phyloP scores from a whole-genome alignment of 1,140 invertebrate species.

The Oreohelix idahoensis region DNA sequence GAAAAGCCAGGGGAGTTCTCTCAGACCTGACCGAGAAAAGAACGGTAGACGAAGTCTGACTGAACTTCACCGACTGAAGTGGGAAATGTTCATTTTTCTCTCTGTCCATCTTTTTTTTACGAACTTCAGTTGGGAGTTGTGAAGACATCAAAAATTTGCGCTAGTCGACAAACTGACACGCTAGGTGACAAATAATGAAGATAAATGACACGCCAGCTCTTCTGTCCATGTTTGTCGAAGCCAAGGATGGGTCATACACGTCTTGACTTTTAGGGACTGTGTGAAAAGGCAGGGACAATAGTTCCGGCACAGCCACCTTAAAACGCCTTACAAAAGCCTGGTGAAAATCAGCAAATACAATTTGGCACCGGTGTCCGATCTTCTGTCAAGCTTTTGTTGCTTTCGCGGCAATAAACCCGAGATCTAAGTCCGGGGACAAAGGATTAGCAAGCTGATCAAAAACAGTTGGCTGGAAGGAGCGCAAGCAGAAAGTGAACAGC shows the following conservation, averaged over 20 bases:
- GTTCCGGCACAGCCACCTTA: constrained; percentile 30
- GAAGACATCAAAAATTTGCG: constrained; percentile 39
- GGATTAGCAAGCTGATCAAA: constrained; percentile 45
- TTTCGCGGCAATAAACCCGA: constrained; percentile 45
- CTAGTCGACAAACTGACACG: constrained; percentile 47
- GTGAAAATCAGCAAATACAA: constrained; percentile 47
- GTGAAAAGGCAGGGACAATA: constrained; percentile 33
- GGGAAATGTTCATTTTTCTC: constrained; percentile 27
- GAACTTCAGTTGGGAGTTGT: constrained; percentile 13
- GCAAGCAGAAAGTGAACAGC: constrained; percentile 27
- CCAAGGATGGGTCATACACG: constrained; percentile 35
- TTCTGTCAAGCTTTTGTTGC: constrained; percentile 47
- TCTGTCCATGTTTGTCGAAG: constrained; percentile 42
- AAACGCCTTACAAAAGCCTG: constrained; percentile 38
- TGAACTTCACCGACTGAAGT: constrained; percentile 25
- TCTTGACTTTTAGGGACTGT: constrained; percentile 36
- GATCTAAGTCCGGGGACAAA: constrained; percentile 50
- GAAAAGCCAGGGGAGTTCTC: not conserved
- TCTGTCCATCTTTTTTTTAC: constrained; percentile 21
- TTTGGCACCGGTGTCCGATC: constrained; percentile 43
- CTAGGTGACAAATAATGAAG: constrained; percentile 53
- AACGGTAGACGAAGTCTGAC: not conserved
- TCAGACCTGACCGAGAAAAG: constrained; percentile 11
- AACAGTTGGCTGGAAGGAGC: constrained; percentile 15
- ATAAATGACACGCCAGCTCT: constrained; percentile 48